These are phyloP conservation scores for Amazona guildingii DNA, from an alignment of 2,113 vertebrate species.

Conservation along the genomic window DNA sequence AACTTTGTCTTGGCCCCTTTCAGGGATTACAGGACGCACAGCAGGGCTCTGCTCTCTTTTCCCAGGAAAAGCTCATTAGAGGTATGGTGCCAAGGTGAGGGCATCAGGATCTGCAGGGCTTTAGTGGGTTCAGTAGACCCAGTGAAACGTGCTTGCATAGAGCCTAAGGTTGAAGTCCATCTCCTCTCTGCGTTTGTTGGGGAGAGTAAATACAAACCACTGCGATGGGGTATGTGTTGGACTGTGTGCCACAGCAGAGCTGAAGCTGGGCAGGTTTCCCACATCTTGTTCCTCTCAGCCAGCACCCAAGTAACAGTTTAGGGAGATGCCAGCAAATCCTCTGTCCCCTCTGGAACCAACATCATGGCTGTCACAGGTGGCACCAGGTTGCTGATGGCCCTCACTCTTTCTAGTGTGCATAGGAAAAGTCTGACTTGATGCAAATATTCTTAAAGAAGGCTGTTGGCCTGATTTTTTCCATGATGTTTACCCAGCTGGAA, in stretches of 20 bases:
- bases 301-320: neutral
- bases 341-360: neutral
- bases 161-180: neutral
- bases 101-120: neutral
- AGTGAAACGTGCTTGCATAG: fast-evolving
- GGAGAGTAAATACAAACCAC: neutral
- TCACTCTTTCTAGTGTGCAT: fast-evolving
- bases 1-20: neutral
- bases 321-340: neutral
- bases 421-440: neutral
- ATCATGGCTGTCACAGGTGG: neutral
- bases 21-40: fast-evolving
- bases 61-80: fast-evolving
- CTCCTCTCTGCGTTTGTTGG: neutral
- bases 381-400: fast-evolving
- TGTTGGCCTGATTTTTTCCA: neutral
- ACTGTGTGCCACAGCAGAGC: neutral
- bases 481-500: neutral
- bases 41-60: neutral
- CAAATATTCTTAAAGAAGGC: neutral
- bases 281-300: neutral
- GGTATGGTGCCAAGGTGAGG: neutral
- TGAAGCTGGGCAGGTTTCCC: neutral
- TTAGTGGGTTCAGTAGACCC: neutral
- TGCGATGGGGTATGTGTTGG: fast-evolving